phyloP scores from a whole-genome alignment of 2,797 vertebrate species.

The Chelmon rostratus region DNA sequence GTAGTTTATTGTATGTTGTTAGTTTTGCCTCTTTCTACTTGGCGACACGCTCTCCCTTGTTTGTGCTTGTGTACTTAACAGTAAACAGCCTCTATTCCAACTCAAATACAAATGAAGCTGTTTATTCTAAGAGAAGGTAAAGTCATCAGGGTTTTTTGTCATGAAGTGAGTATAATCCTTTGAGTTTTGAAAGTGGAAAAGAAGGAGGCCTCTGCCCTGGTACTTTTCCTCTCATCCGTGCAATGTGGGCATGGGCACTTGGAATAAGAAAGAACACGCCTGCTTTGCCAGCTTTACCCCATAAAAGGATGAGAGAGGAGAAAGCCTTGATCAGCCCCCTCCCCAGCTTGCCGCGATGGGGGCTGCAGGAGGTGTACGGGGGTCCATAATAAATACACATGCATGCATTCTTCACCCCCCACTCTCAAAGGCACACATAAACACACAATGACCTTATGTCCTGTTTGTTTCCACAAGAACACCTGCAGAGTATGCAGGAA shows the following conservation, averaged over 20 bases:
- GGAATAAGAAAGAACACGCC: slow-evolving; percentile 36
- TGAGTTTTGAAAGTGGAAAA: slow-evolving; percentile 20
- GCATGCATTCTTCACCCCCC: slow-evolving; percentile 75
- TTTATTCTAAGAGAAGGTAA: background rate
- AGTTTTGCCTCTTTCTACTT: background rate
- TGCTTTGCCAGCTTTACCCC: slow-evolving; percentile 65
- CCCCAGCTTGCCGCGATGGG: slow-evolving; percentile 55
- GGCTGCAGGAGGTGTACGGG: slow-evolving; percentile 43
- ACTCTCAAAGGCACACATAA: slow-evolving; percentile 47
- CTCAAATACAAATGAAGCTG: background rate
- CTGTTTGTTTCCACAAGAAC: slow-evolving; percentile 45
- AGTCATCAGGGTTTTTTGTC: background rate
- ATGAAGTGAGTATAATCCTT: slow-evolving; percentile 7
- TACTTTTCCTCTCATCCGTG: slow-evolving; percentile 44
- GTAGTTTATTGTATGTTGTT: background rate
- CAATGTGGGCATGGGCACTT: slow-evolving; percentile 45
- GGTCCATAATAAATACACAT: slow-evolving; percentile 66
- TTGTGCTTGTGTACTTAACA: background rate
- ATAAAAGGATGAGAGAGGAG: slow-evolving; percentile 64
- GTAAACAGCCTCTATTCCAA: background rate
- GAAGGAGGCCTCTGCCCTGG: slow-evolving; percentile 15
- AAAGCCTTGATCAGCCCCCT: slow-evolving; percentile 33
- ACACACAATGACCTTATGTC: slow-evolving; percentile 58
- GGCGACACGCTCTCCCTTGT: background rate
- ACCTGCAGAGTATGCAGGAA: slow-evolving; percentile 61